Evolutionary conservation across 2,113 vertebrate genomes (phyloP), one percentile per base, ranked within the genome.

Genomic region (Gobius niger): DNA sequence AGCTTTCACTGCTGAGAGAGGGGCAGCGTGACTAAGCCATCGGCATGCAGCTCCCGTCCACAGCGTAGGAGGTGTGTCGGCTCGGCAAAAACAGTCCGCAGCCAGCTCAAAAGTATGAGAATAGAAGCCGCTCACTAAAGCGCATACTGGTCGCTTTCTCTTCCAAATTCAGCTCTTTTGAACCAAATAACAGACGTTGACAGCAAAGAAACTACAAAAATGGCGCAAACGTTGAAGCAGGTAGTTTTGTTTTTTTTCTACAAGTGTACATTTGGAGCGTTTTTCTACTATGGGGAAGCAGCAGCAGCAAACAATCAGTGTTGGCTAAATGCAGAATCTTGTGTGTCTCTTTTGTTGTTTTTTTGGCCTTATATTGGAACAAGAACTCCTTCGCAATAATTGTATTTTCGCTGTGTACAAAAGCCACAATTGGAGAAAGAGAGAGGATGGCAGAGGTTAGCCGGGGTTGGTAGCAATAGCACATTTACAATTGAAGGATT

Each of bases 321-420:
- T 60, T 14, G 57, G 41, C 15, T 60, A 73, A 49, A 79, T 57
- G 60, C 63, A 82, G 72, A 78, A 50, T 72, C 67, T 75, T 47
- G 66, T 14, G 15, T 63, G 66, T 79, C 19, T 54, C 60, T 5
- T 52, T 59, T 40, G 24, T 15, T 52, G 46, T 56, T 50, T 78
- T 73, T 85, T 83, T 68, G 74, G 80, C 83, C 83, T 89, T 87
- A 82, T 63, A 6, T 19, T 54, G 70, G 70, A 85, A 83, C 68
- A 73, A 75, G 80, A 75, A 73, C 54, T 83, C 68, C 79, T 81
- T 77, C 50, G 91, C 89, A 93, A 92, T 92, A 92, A 91, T 52
- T 72, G 72, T 77, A 50, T 73, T 81, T 85, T 75, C 52, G 67
- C 71, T 81, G 77, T 89, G 82, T 85, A 74, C 19, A 84, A 85